Evolutionary conservation across 2,113 vertebrate genomes (phyloP), one percentile per base, ranked within the genome.

Genomic region (Spilogale gracilis): DNA sequence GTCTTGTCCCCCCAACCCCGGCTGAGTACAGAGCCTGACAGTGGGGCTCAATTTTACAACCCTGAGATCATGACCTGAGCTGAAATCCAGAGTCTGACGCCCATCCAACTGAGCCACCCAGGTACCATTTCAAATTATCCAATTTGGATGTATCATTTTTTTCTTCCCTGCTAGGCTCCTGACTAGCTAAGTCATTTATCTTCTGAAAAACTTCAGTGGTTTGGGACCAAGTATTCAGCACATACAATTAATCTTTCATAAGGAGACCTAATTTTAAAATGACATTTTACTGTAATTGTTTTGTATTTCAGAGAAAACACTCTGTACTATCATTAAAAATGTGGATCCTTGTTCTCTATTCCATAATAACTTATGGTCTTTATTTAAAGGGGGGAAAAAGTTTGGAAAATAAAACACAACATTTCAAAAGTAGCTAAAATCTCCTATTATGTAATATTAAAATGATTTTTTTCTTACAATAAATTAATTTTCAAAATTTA

Each of bases 301-400:
- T 89, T 79, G 52, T 65, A 89, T 65, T 43, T 95, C 71, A 89
- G 73, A 89, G 63, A 84, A 96, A 84, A 69, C 63, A 61, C 25
- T 91, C 38, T 38, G 12, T 3, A 80, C 48, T 83, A 21, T 85
- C 38, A 71, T 45, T 97, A 69, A 89, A 80, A 48, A 38, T 90
- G 25, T 67, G 5, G 9, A 14, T 71, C 30, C 71, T 76, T 81
- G 6, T 63, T 84, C 48, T 74, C n/a, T 18, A 52, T 56, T 74
- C 4, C n/a, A 27, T 58, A 95, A 50, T 60, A 83, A 78, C 6
- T 61, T 79, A 71, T 5, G 45, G 60, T 43, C 52, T 69, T 91
- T 84, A 73, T 87, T 69, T 79, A 54, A 79, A 50, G 17, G 16
- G 4, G 11, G 13, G 1, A 6, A 18, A 20, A 54, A 14, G 0